phyloP scores from a whole-genome alignment of 2,113 vertebrate genomes.

The Piaya cayana region DNA sequence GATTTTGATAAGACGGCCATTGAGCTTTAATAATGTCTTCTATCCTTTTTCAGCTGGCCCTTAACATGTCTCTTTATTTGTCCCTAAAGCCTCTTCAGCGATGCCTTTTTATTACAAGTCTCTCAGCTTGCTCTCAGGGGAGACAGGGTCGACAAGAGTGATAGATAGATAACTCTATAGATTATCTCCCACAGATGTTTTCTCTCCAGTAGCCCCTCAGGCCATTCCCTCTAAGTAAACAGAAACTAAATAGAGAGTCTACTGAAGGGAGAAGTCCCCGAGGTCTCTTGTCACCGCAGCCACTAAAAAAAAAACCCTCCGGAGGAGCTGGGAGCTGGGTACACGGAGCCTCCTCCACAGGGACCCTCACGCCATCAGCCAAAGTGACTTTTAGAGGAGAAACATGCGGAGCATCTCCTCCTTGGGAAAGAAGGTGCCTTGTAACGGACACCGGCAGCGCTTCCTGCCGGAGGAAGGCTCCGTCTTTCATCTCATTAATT shows the following conservation, averaged over 20 bases:
- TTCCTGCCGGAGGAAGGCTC: not conserved
- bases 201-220: constrained; percentile 78
- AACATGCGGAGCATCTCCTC: not conserved
- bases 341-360: not conserved
- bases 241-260: constrained; percentile 79
- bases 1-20: constrained; percentile 90
- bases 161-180: constrained; percentile 86
- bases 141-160: constrained; percentile 78
- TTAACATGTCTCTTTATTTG: constrained; percentile 85
- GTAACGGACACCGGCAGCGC: not conserved
- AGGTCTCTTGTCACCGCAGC: constrained; percentile 59
- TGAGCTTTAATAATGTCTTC: constrained; percentile 86
- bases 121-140: constrained; percentile 80
- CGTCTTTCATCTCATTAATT: not conserved
- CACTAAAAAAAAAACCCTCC: constrained; percentile 12
- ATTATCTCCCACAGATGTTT: constrained; percentile 88
- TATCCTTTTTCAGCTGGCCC: constrained; percentile 81
- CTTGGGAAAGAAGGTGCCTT: not conserved
- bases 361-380: not conserved
- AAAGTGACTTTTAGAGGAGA: constrained; percentile 34
- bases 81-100: constrained; percentile 86
- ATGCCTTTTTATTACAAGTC: constrained; percentile 85
- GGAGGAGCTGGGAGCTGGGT: not conserved
- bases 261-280: constrained; percentile 63
- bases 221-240: constrained; percentile 87